Conservation (phyloP, 92 coral and sea anemone species). For the Epizoanthus fatuus region DNA sequence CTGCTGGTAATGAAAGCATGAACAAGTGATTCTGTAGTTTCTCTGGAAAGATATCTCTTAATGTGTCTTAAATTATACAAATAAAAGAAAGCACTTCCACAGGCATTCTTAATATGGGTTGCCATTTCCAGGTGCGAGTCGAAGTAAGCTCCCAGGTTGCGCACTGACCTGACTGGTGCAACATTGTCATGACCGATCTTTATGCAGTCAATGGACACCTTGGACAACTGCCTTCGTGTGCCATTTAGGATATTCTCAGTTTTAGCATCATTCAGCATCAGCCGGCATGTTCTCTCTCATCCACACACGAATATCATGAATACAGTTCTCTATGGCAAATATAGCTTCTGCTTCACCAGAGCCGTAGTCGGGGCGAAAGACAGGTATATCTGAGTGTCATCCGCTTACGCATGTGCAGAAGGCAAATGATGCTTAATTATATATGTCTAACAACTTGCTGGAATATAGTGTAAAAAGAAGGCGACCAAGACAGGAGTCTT, state of each 20-base stretch:
- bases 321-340: constrained; percentile 33
- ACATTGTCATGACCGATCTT: constrained; percentile 27
- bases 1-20: background rate
- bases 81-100: background rate
- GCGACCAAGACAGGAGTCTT: constrained; percentile 58
- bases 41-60: too few species aligned
- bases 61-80: background rate
- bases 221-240: constrained; percentile 23
- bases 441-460: constrained; percentile 48
- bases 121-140: constrained; percentile 37
- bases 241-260: constrained; percentile 38
- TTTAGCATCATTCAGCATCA: constrained; percentile 37
- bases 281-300: constrained; percentile 28
- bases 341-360: constrained; percentile 41
- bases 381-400: constrained; percentile 37
- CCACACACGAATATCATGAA: constrained; percentile 28
- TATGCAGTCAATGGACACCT: constrained; percentile 32
- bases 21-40: too few species aligned
- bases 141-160: constrained; percentile 32
- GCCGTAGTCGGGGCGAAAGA: constrained; percentile 24
- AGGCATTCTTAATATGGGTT: background rate
- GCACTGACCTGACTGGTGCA: constrained; percentile 17
- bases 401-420: constrained; percentile 43
- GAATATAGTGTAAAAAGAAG: constrained; percentile 45
- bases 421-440: constrained; percentile 57